Percentiles rank a stretch among this genome's conserved stretches.
phyloP scores from a whole-genome alignment of 2,113 vertebrate species.

The Saimiri boliviensis region DNA sequence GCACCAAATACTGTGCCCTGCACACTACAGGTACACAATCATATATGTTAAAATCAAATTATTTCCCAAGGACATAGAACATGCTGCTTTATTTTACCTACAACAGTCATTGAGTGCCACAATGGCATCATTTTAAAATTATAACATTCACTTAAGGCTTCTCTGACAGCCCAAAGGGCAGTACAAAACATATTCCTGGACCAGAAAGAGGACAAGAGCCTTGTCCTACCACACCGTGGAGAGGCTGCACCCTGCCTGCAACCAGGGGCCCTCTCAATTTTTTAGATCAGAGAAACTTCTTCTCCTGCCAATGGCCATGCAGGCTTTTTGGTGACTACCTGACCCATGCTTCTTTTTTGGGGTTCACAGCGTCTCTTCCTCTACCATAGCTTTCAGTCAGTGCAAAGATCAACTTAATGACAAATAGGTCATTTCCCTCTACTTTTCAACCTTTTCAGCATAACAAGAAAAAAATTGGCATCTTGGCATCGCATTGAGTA shows the following conservation, averaged over 20 bases:
- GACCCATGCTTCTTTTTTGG: neutral
- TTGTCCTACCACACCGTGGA: neutral
- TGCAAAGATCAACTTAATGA: neutral
- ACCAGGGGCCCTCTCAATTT: neutral
- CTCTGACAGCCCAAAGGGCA: neutral
- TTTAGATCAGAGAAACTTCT: neutral
- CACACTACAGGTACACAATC: neutral
- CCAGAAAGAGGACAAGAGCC: neutral
- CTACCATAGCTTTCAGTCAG: neutral
- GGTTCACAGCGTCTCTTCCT: neutral
- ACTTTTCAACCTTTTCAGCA: neutral
- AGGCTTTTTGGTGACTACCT: neutral
- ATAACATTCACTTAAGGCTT: neutral
- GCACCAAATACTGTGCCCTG: neutral
- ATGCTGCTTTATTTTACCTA: neutral
- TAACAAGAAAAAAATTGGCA: neutral
- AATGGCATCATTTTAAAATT: neutral
- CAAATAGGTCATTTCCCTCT: neutral
- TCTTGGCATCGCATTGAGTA: neutral
- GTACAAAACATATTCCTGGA: neutral
- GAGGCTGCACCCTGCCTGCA: neutral
- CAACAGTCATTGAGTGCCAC: neutral
- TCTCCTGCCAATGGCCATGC: neutral
- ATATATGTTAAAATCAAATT: neutral
- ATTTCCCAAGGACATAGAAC: neutral